Base-by-base conservation (phyloP, 1,140 invertebrate genomes). In the Conus betulinus region DNA sequence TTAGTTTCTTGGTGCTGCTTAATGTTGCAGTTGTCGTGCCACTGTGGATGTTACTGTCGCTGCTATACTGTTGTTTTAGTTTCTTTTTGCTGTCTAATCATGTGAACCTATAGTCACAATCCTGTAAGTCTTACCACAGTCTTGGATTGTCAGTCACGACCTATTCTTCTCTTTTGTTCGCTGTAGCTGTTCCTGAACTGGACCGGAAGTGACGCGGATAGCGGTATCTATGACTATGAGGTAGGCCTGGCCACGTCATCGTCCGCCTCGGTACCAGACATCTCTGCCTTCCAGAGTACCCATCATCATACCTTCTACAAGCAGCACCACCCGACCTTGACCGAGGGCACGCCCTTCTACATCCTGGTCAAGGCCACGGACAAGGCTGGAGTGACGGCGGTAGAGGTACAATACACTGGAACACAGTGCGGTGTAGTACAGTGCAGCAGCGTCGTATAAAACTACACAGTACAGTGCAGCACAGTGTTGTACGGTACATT, bases 121-220 rank as follows among this genome's bases (percentile, higher is more conserved):
- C 39, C 39, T 39, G 39, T 39, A 39, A 39, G 39, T 39, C 3
- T 39, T 39, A 39, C 39, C 39, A 39, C 39, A 39, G 39, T 39
- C 39, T 39, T 39, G 0, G 39, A 39, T 39, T 39, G 3, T 39
- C 39, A 39, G 39, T 39, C 39, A 39, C 39, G 39, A 60, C 57
- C 57, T 60, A 15, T 60, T 15, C 57, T 15, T 60, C 4, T 15
- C 57, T 15, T 60, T 60, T 60, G 15, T 60, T 15, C 57, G 8
- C 57, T 15, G 57, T 25, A 92, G 91, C n/a, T 92, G 6, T 88
- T 78, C 39, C 52, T 92, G 13, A 90, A 89, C 52, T 92, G 92
- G 92, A 76, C 85, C 5, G 88, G 63, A 63, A 85, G 63, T 57
- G 89, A 88, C 55, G 53, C 67, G 8, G 55, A 88, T 27, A 88